Base-by-base conservation (phyloP, 2,888 invertebrate genomes). In the Clusia tigrina region DNA sequence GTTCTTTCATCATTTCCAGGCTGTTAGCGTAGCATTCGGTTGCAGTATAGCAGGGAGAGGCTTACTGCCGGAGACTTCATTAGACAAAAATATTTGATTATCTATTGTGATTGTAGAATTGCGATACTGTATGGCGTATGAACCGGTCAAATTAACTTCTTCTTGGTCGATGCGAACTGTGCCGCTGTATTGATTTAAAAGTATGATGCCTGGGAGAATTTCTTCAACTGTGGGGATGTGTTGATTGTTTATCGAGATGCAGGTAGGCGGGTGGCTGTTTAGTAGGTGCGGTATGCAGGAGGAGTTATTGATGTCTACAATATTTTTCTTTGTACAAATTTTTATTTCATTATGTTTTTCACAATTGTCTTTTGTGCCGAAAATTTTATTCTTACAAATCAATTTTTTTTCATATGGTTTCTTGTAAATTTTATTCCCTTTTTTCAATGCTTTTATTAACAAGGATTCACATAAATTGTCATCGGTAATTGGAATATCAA, bases 131-230 rank as follows among this genome's bases (percentile, higher is more conserved):
- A 32, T 32, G 32, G 32, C 32, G 51, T 18, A 48, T 5, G 51
- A 18, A 18, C 51, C 51, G 20, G 17, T 48, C 17, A 48, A 20
- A 18, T 48, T 17, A 9, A 48, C 20, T 48, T 17, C 20, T 17
- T 48, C 20, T 18, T 48, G 6, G 20, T 20, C 51, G 17, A 18
- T 48, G 51, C n/a, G 17, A 18, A 48, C 18, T 48, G 9, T 17
- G 18, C 51, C 51, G n/a, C 6, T n/a, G 20, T 48, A 48, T 48
- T 48, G 51, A n/a, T 48, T 48, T 48, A 48, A 48, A 48, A 48
- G 20, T 48, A 48, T 48, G 6, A 48, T 48, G 17, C 51, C 51
- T 48, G 51, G 6, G 20, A 48, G 51, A 20, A 48, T 20, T 48
- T 18, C 51, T 48, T 15, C 51, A 48, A 9, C 17, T 5, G 17